Base-by-base conservation (phyloP, 2,888 invertebrate genomes). In the Prenolepis imparis region DNA sequence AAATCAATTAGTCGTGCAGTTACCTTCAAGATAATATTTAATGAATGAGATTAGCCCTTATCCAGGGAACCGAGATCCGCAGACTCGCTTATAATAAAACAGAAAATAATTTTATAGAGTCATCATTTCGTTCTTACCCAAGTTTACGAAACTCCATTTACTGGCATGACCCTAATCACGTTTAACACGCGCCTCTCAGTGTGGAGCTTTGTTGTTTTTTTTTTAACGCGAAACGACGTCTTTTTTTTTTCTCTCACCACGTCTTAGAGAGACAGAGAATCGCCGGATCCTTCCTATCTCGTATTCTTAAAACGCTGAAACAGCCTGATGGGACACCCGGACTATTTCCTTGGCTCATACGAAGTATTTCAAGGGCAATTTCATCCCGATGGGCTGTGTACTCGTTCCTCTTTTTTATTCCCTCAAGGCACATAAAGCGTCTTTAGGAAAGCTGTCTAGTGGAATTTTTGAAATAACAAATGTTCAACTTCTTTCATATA, bases 301-400 rank as follows among this genome's bases (percentile, higher is more conserved):
- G 24, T 63, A 36, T 28, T 61, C 18, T 66, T 32, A 48, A 57
- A 59, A 67, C 44, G 63, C 48, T 61, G 64, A 75, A 84, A 83
- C 68, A 73, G 44, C 59, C 39, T 61, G 63, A 67, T 66, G 73
- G 75, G 77, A 88, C 77, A 87, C 63, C 68, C 68, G 44, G 44
- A 84, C 81, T 88, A 87, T 88, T 88, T 87, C 52, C 57, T 32
- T 12, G 70, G 57, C 66, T 73, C 66, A 80, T 84, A 72, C 66
- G 83, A 72, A 83, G 86, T 83, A 82, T 86, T 87, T 87, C 86
- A 83, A 77, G 84, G 84, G 82, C 82, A 87, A 89, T 89, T 88
- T 88, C 70, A 72, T 59, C 57, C 63, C 75, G 73, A 87, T 80
- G 82, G 82, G 64, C 83, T 55, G 44, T 70, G 44, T 74, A 52